Percentiles rank a stretch among this genome's conserved stretches.
These are phyloP conservation scores for Ctenochaetus hawaiiensis DNA, from an alignment of 2,797 vertebrate genomes.

Conservation along the genomic window DNA sequence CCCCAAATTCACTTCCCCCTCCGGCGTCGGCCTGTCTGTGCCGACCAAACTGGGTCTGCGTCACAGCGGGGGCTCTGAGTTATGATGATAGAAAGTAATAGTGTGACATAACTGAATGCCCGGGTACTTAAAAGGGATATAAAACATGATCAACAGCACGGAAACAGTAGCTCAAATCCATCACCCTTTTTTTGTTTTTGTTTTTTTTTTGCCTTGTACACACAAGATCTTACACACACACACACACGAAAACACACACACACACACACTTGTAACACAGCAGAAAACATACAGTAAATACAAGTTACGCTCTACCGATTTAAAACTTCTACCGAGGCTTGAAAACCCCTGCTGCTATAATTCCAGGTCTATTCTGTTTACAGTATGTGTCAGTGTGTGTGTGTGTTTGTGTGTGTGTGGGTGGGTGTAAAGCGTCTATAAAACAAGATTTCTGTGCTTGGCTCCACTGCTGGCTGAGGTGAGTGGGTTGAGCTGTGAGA, in stretches of 20 bases:
- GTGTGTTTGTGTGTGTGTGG: not conserved
- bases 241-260: constrained; percentile 11
- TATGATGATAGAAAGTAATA: constrained; percentile 41
- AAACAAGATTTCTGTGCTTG: constrained; percentile 18
- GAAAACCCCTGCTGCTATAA: constrained; percentile 30
- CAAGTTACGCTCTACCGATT: constrained; percentile 15
- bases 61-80: constrained; percentile 16
- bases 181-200: not conserved
- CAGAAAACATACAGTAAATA: constrained; percentile 16
- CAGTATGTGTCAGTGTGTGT: not conserved
- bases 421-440: not conserved
- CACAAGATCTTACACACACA: not conserved
- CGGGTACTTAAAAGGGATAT: constrained; percentile 28
- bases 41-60: constrained; percentile 18
- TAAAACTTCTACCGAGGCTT: constrained; percentile 20
- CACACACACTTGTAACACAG: not conserved
- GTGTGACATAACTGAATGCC: constrained; percentile 26
- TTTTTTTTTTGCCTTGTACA: not conserved
- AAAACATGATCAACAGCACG: constrained; percentile 43
- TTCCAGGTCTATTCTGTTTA: constrained; percentile 16
- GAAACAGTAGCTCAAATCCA: constrained; percentile 23
- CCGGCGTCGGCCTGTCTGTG: constrained; percentile 35
- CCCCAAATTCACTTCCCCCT: constrained; percentile 56
- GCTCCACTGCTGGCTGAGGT: constrained; percentile 24
- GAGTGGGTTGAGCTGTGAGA: constrained; percentile 31